phyloP scores from a whole-genome alignment of 2,888 invertebrate genomes.

The Stegophylla sp. region DNA sequence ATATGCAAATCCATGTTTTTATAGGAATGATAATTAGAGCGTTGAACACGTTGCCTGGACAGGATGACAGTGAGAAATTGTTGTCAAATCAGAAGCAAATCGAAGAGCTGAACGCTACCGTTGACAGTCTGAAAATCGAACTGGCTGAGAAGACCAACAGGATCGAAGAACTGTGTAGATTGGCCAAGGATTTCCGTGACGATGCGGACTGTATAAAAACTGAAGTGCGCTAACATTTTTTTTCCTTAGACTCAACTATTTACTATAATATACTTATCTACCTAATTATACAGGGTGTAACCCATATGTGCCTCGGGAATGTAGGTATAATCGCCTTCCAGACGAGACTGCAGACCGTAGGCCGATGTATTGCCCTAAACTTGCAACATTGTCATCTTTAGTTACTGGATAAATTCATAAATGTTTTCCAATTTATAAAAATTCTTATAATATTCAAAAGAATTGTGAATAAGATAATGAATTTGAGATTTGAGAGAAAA shows the following conservation, averaged over 20 bases:
- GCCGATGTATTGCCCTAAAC: too few relatives aligned
- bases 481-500: too few relatives aligned
- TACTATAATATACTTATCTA: too few relatives aligned
- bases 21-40: slow-evolving; percentile 52
- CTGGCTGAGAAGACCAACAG: slow-evolving; percentile 34
- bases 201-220: slow-evolving; percentile 29
- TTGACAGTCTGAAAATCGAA: slow-evolving; percentile 21
- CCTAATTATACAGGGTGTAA: too few relatives aligned
- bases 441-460: too few relatives aligned
- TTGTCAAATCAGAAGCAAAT: slow-evolving; percentile 19
- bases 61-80: slow-evolving; percentile 49
- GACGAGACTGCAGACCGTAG: too few relatives aligned
- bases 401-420: too few relatives aligned
- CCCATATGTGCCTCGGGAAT: too few relatives aligned
- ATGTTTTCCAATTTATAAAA: too few relatives aligned
- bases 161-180: slow-evolving; percentile 42
- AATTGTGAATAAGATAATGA: too few relatives aligned
- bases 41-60: slow-evolving; percentile 30
- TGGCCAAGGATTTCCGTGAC: slow-evolving; percentile 38
- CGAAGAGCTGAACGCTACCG: slow-evolving; percentile 3
- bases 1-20: neutral
- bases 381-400: too few relatives aligned
- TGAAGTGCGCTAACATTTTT: slow-evolving; percentile 20
- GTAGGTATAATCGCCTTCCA: too few relatives aligned
- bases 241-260: neutral